Percentiles rank a stretch among this genome's conserved stretches.
These are phyloP conservation scores for Orthosia gothica DNA, from an alignment of 2,888 invertebrate genomes.

Conservation along the genomic window DNA sequence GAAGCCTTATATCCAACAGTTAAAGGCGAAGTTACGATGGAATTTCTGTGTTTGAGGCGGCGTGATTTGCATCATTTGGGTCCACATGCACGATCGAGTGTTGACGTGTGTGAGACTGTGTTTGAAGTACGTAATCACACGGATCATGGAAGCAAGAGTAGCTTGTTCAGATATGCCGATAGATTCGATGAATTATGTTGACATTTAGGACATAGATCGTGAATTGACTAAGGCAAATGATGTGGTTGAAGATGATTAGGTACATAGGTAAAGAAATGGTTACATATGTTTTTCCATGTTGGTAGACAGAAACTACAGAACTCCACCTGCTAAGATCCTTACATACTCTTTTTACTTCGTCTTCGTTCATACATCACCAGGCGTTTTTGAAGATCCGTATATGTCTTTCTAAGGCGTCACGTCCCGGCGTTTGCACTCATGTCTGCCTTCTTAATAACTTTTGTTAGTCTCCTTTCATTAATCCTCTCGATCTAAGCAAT, in stretches of 20 bases:
- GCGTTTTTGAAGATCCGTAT: too few species aligned
- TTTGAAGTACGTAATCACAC: conserved; percentile 47
- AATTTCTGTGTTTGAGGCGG: conserved; percentile 46
- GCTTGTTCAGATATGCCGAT: conserved; percentile 34
- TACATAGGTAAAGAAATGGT: neutral
- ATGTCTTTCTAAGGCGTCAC: too few species aligned
- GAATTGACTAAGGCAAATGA: neutral
- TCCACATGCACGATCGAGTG: conserved; percentile 48
- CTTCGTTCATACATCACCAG: too few species aligned
- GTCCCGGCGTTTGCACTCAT: too few species aligned
- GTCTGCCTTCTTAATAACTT: too few species aligned
- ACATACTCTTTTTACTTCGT: too few species aligned
- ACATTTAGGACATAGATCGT: conserved; percentile 7
- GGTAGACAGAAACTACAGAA: too few species aligned
- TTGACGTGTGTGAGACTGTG: conserved; percentile 49
- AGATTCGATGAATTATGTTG: conserved; percentile 20
- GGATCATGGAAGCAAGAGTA: conserved; percentile 47
- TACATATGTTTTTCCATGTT: too few species aligned
- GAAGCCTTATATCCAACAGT: conserved; percentile 23
- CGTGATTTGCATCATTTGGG: conserved; percentile 64
- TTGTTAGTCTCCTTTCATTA: too few species aligned
- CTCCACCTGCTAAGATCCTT: too few species aligned
- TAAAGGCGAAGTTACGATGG: conserved; percentile 26
- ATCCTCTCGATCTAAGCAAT: too few species aligned
- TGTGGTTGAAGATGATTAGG: neutral